These are phyloP conservation scores for Lordiphosa fenestrarum DNA, from an alignment of 2,888 invertebrate genomes.

Conservation along the genomic window DNA sequence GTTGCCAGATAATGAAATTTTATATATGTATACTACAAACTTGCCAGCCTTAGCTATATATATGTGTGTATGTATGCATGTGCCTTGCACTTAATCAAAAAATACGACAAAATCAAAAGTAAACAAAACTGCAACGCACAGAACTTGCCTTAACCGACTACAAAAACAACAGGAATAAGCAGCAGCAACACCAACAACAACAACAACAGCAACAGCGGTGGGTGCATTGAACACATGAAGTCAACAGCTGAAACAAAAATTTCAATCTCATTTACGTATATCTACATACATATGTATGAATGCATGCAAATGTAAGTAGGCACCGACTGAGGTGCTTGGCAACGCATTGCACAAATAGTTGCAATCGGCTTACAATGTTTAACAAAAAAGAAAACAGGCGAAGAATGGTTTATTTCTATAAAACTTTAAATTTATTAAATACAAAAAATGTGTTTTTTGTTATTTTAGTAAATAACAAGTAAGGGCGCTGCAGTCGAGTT, in stretches of 20 bases:
- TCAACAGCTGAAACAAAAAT: conserved; percentile 50
- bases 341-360: not conserved
- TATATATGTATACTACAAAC: conserved; percentile 16
- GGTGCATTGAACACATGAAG: conserved; percentile 69
- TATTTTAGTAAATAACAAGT: too few species aligned
- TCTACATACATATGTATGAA: conserved; percentile 5
- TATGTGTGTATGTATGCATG: conserved; percentile 13
- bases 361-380: too few species aligned
- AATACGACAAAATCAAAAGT: conserved; percentile 71
- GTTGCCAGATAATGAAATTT: conserved; percentile 58
- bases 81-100: conserved; percentile 67
- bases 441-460: too few species aligned
- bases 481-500: too few species aligned
- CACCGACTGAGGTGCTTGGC: not conserved
- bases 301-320: conserved; percentile 7
- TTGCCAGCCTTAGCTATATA: conserved; percentile 19
- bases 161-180: conserved; percentile 22
- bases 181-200: conserved; percentile 2
- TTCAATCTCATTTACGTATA: conserved; percentile 48
- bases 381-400: too few species aligned
- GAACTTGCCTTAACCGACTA: conserved; percentile 58
- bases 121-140: conserved; percentile 68
- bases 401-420: too few species aligned
- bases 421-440: too few species aligned
- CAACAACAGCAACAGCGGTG: conserved; percentile 32